Evolutionary conservation across 2,113 vertebrate species (phyloP), one percentile per base, ranked within the genome.

Genomic region (Clarias macrocephalus): DNA sequence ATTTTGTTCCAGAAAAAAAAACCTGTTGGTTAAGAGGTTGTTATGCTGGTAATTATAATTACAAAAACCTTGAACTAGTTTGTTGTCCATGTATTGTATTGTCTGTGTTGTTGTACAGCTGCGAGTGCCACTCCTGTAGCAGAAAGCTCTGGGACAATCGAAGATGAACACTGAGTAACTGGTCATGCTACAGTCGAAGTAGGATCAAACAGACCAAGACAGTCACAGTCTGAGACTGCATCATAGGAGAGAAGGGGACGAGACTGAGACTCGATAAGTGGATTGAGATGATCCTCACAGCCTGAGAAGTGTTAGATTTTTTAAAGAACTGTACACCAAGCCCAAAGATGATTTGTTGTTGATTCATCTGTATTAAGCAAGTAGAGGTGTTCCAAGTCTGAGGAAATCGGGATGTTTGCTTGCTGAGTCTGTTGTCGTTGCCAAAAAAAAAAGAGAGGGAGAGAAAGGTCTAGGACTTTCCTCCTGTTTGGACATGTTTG

Each of bases 81-180:
- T 48, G 6, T 48, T 48, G 5, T 76, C 3, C 57, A 56, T 5
- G 52, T 52, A 52, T 77, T 63, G 48, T 79, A 15, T 59, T 79
- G n/a, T 79, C 52, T 33, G 9, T 60, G 30, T 84, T 54, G 83
- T 2, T 59, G 0, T 82, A 82, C 92, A 95, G 93, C 89, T 81
- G 86, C 70, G 62, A 66, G 86, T 42, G 80, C 52, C 85, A 76
- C 75, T 1, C 59, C 87, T 54, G 88, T 88, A 86, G 86, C 85
- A 52, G 93, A 93, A 84, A 90, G 88, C 2, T 60, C 89, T 1
- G 62, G 84, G 52, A 1, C 91, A 88, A 93, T 89, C 28, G 19
- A 48, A 30, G 82, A 33, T 63, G 65, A 33, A 7, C 66, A 76
- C 57, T 86, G 79, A 75, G 13, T 59, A 33, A 1, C 52, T 4